phyloP scores from a whole-genome alignment of 2,797 vertebrate genomes.

The Phrynocephalus vlangalii region DNA sequence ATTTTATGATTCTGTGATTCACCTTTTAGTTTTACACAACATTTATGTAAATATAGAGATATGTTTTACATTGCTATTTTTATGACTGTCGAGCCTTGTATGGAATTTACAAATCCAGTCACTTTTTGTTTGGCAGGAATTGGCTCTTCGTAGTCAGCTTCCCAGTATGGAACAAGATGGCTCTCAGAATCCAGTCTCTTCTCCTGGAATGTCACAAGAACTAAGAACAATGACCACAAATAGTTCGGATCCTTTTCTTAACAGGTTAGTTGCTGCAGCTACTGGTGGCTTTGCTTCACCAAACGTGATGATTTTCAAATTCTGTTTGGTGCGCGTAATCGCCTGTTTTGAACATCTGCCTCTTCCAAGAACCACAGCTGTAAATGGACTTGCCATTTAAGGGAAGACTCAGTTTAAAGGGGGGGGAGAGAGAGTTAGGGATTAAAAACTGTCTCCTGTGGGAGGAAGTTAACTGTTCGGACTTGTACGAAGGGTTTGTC shows the following conservation, averaged over 20 bases:
- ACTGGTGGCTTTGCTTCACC: conserved; percentile 13
- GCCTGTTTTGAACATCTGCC: conserved; percentile 73
- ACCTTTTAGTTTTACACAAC: background rate
- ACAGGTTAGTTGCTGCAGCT: conserved; percentile 87
- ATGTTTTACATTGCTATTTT: conserved; percentile 3
- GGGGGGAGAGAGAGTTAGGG: conserved; percentile 56
- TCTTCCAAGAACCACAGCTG: conserved; percentile 70
- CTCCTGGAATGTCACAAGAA: conserved; percentile 94
- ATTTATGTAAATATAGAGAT: background rate
- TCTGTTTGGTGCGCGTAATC: conserved; percentile 65
- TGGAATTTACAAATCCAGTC: conserved; percentile 51
- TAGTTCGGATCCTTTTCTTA: conserved; percentile 98
- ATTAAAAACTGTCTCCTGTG: conserved; percentile 71
- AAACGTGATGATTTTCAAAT: conserved; percentile 51
- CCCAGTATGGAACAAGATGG: conserved; percentile 96
- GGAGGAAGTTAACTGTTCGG: conserved; percentile 75
- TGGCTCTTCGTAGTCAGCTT: conserved; percentile 94
- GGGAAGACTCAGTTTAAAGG: conserved; percentile 58
- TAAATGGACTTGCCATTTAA: conserved; percentile 74
- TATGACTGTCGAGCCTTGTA: conserved; percentile 3
- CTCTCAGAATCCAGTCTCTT: conserved; percentile 91
- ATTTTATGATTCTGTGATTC: no score
- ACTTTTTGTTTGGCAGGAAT: conserved; percentile 83
- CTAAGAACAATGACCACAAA: conserved; percentile 98
- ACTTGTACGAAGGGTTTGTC: conserved; percentile 68